These are phyloP conservation scores for Eristalis pertinax DNA, from an alignment of 2,888 invertebrate species.

Conservation along the genomic window DNA sequence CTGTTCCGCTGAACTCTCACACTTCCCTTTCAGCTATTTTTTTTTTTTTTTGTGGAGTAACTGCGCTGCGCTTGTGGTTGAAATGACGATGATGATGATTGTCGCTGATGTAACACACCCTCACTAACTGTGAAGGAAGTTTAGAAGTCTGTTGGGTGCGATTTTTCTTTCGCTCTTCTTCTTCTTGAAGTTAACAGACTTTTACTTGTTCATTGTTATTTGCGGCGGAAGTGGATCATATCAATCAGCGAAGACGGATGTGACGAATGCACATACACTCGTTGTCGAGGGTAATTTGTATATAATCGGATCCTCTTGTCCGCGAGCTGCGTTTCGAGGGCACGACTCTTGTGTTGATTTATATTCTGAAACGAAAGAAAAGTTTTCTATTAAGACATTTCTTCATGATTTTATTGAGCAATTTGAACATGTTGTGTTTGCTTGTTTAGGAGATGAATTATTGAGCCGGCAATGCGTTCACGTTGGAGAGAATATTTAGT, in stretches of 20 bases:
- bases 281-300: conserved; percentile 47
- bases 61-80: not conserved
- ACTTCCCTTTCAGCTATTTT: not conserved
- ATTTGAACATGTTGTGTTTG: not conserved
- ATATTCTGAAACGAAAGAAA: conserved; percentile 62
- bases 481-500: not conserved
- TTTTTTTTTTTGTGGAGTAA: not conserved
- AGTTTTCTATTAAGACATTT: conserved; percentile 37
- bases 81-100: conserved; percentile 1
- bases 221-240: conserved; percentile 32
- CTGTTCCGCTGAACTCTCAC: conserved; percentile 5
- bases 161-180: not conserved
- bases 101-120: not conserved
- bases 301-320: conserved; percentile 47
- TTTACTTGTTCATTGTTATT: conserved; percentile 28
- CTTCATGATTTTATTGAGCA: conserved; percentile 18
- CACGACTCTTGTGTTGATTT: conserved; percentile 51
- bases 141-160: conserved; percentile 8
- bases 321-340: conserved; percentile 51
- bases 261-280: conserved; percentile 6
- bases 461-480: conserved; percentile 4
- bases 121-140: not conserved
- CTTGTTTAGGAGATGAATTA: not conserved
- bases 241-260: conserved; percentile 33
- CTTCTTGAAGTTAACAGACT: conserved; percentile 49